phyloP scores from a whole-genome alignment of 2,113 vertebrate species.

The Colossoma macropomum region DNA sequence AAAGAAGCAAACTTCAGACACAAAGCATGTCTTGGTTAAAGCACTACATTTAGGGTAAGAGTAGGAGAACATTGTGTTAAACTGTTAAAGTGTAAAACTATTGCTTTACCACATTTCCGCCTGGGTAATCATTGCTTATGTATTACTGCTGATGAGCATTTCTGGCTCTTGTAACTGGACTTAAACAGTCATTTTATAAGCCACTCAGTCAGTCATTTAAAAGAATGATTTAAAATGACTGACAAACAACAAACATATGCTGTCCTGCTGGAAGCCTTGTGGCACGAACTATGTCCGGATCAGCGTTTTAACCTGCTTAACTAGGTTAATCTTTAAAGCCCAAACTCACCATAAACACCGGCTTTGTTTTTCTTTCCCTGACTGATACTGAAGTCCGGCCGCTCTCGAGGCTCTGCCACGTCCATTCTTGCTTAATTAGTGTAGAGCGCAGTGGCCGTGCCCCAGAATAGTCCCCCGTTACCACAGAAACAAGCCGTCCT shows the following conservation, averaged over 20 bases:
- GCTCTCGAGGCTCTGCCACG: background rate
- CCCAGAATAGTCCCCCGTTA: constrained; percentile 38
- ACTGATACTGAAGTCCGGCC: background rate
- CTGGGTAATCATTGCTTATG: constrained; percentile 62
- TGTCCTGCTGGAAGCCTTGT: constrained; percentile 4
- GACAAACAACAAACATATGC: background rate
- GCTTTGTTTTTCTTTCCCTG: background rate
- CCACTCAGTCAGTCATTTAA: constrained; percentile 39
- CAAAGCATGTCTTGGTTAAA: too few species aligned
- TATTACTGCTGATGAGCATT: constrained; percentile 61
- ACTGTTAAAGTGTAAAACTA: too few species aligned
- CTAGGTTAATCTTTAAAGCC: constrained; percentile 46
- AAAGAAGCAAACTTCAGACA: too few species aligned
- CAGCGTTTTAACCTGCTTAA: constrained; percentile 52
- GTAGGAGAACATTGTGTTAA: too few species aligned
- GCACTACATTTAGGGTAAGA: too few species aligned
- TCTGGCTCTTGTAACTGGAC: constrained; percentile 49
- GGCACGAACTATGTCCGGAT: constrained; percentile 43
- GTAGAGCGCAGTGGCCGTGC: constrained; percentile 37
- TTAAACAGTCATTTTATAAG: constrained; percentile 24
- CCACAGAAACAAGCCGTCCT: constrained; percentile 56
- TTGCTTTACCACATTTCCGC: too few species aligned
- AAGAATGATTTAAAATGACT: constrained; percentile 46
- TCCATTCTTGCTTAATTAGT: constrained; percentile 32
- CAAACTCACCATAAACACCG: background rate